Evolutionary conservation across 2,113 vertebrate genomes (phyloP).

Genomic region (Circaetus cinerascens): DNA sequence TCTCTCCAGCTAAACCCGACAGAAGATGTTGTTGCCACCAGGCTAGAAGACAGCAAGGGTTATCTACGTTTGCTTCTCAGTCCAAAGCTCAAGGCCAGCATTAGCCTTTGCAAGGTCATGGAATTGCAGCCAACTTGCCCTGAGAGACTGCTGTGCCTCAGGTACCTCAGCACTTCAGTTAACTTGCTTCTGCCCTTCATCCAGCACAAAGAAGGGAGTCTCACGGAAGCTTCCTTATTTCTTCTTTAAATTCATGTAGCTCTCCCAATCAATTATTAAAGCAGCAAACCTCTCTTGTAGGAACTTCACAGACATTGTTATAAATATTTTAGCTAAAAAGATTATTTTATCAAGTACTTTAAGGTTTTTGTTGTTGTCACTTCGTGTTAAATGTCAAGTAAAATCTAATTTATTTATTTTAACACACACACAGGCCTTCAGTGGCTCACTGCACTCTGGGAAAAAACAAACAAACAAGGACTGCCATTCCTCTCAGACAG

Average conservation of each 20-base stretch:
- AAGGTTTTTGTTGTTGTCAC: constrained; percentile 38
- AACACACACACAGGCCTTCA: not conserved
- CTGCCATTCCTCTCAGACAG: not conserved
- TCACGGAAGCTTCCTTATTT: not conserved
- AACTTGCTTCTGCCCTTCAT: not conserved
- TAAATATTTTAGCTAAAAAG: constrained; percentile 69
- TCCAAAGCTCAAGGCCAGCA: not conserved
- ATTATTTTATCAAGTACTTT: constrained; percentile 49
- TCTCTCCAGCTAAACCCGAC: not conserved
- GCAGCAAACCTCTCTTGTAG: constrained; percentile 24
- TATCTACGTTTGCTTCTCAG: not conserved
- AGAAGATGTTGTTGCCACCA: not conserved
- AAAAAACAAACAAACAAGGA: not conserved
- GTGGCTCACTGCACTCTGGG: not conserved
- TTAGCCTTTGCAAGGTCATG: not conserved
- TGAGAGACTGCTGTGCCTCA: not conserved
- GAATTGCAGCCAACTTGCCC: not conserved
- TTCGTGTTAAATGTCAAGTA: constrained; percentile 55
- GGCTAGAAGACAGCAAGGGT: not conserved
- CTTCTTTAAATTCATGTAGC: not conserved
- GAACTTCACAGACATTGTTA: constrained; percentile 11
- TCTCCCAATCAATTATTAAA: constrained; percentile 58
- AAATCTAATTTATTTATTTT: constrained; percentile 58
- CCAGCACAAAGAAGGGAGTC: not conserved
- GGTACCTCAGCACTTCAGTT: not conserved